Evolutionary conservation across 1,140 invertebrate genomes (phyloP), one percentile per base, ranked within the genome.

Genomic region (Rhynchophorus ferrugineus): DNA sequence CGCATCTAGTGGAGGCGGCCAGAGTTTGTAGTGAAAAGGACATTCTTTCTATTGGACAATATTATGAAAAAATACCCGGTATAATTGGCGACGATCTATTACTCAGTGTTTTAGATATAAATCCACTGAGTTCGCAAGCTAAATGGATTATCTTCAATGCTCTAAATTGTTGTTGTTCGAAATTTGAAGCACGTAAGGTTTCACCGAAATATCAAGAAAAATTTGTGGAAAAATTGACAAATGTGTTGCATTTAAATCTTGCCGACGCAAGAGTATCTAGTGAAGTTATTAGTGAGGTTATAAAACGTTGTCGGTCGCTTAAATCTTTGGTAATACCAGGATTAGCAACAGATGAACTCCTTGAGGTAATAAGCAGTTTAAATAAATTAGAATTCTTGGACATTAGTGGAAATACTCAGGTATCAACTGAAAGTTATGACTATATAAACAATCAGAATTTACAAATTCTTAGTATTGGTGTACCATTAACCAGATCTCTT

Each of bases 191-290:
- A 9, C 34, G 21, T 13, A 21, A 18, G 3, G 3, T 55, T 16
- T 55, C 53, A 6, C 9, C 33, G 18, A 49, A 49, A 19, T 55
- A 17, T 22, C 53, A 55, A 9, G 46, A 55, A 14, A 49, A 44
- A 18, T 44, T 55, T 35, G 46, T 38, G 8, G 29, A 44, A n/a
- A 29, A 41, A 7, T 38, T 49, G 20, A 16, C 24, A 17, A 44
- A 49, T 39, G 22, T 83, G 54, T 73, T 75, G 36, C 73, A 79
- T 33, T 67, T 83, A 22, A 79, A 83, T 71, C 69, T 83, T 49
- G 80, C 81, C 72, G 79, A 80, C 19, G 76, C 83, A 34, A 80
- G 81, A 81, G 77, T 82, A 24, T 76, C 2, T 3, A 11, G 8
- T 20, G 1, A 21, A 39, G 5, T 5, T 11, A 29, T 52, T 1